Evolutionary conservation across 2,113 vertebrate genomes (phyloP).

Genomic region (Pholis gunnellus): DNA sequence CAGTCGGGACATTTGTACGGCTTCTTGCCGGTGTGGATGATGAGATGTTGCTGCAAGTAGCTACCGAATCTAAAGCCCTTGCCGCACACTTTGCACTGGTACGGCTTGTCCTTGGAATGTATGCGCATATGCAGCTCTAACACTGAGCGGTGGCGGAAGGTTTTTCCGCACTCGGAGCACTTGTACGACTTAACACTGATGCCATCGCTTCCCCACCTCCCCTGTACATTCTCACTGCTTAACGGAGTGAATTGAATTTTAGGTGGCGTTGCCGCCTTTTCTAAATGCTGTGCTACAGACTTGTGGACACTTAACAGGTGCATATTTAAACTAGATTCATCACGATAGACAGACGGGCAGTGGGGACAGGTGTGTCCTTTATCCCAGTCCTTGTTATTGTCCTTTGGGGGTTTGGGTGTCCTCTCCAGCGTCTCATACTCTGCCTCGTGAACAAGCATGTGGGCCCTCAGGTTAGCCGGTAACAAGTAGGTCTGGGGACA

Average conservation of each 20-base stretch:
- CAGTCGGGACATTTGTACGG: constrained; percentile 86
- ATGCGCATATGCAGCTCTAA: constrained; percentile 86
- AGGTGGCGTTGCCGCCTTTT: constrained; percentile 36
- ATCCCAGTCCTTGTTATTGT: constrained; percentile 60
- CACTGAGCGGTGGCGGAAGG: constrained; percentile 84
- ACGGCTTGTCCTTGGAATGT: constrained; percentile 84
- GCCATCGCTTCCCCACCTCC: constrained; percentile 56
- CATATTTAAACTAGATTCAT: constrained; percentile 73
- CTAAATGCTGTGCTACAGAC: constrained; percentile 51
- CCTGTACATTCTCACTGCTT: constrained; percentile 56
- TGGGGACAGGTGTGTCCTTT: constrained; percentile 74
- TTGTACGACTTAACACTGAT: constrained; percentile 70
- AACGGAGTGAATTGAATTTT: constrained; percentile 32
- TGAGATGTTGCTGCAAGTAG: constrained; percentile 85
- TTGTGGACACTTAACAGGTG: constrained; percentile 78
- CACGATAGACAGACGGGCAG: constrained; percentile 77
- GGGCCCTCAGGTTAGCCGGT: constrained; percentile 78
- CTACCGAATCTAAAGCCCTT: constrained; percentile 85
- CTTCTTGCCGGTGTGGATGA: constrained; percentile 86
- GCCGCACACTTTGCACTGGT: constrained; percentile 83
- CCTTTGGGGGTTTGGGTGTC: constrained; percentile 32
- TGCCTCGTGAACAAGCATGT: constrained; percentile 83
- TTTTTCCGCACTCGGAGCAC: constrained; percentile 83
- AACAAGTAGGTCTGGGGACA: constrained; percentile 74
- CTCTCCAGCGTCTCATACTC: constrained; percentile 77